These are phyloP conservation scores for Cryptomyrus ogoouensis DNA, from an alignment of 2,113 vertebrate genomes.

Conservation along the genomic window DNA sequence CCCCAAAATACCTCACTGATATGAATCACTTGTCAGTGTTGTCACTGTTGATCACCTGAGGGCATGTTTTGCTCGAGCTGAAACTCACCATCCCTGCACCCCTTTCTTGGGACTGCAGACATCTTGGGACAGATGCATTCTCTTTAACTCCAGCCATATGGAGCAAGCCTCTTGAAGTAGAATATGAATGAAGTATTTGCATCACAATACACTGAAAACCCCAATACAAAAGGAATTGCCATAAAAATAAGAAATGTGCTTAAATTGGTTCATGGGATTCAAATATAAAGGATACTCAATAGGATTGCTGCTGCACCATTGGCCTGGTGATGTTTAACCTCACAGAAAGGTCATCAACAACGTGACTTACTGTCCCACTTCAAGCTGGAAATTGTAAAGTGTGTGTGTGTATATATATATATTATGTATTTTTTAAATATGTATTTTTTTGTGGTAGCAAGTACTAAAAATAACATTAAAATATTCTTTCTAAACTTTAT, in stretches of 20 bases:
- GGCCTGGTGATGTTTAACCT: neutral
- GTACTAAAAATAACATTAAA: neutral
- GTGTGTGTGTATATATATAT: no score
- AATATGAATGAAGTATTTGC: neutral
- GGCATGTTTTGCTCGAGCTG: constrained; percentile 30
- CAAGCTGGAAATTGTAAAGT: neutral
- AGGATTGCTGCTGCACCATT: neutral
- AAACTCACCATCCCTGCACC: constrained; percentile 14
- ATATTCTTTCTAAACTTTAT: neutral
- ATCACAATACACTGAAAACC: neutral
- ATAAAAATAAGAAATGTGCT: neutral
- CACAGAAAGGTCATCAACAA: neutral
- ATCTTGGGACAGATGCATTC: neutral
- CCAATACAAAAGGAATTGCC: neutral
- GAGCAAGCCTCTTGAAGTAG: neutral
- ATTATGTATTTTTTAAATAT: no score
- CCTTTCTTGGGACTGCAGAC: neutral
- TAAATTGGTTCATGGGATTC: neutral
- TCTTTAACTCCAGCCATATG: neutral
- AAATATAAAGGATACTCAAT: neutral
- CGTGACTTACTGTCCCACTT: neutral
- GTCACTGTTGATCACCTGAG: constrained; percentile 29
- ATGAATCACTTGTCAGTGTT: constrained; percentile 28
- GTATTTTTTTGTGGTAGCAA: neutral
- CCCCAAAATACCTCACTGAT: constrained; percentile 31